phyloP scores from a whole-genome alignment of 2,113 vertebrate species.

The Megaceryle torquata region DNA sequence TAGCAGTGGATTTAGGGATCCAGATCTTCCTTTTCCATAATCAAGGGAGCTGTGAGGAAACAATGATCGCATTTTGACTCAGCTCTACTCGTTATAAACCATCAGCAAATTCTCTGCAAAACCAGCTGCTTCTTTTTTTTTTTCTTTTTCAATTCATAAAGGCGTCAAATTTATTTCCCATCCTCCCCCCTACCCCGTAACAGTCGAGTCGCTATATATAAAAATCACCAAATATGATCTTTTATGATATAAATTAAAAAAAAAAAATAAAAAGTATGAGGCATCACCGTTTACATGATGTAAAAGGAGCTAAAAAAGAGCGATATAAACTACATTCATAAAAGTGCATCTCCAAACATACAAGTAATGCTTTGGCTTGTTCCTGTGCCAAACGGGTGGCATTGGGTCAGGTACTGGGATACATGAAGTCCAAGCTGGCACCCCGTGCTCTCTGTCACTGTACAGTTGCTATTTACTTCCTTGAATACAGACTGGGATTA shows the following conservation, averaged over 20 bases:
- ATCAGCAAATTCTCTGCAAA: constrained; percentile 85
- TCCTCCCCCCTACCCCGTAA: constrained; percentile 72
- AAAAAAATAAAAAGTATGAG: constrained; percentile 74
- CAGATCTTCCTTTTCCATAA: not conserved
- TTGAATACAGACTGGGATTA: not conserved
- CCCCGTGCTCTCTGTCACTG: constrained; percentile 30
- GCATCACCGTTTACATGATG: constrained; percentile 83
- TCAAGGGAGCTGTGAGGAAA: constrained; percentile 36
- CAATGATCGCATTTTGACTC: constrained; percentile 67
- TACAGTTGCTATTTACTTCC: not conserved
- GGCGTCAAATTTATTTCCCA: constrained; percentile 70
- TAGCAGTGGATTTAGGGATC: not conserved
- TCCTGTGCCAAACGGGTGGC: constrained; percentile 64
- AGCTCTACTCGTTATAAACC: constrained; percentile 74
- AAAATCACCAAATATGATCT: constrained; percentile 86
- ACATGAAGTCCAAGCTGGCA: constrained; percentile 6
- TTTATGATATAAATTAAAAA: constrained; percentile 85
- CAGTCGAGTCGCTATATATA: constrained; percentile 83
- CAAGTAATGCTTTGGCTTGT: constrained; percentile 80
- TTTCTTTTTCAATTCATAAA: constrained; percentile 70
- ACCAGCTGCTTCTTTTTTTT: constrained; percentile 89
- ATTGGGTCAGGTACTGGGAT: constrained; percentile 6
- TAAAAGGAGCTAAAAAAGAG: constrained; percentile 88
- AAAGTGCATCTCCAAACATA: constrained; percentile 91
- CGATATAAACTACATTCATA: constrained; percentile 87